Conservation (phyloP, 2,888 invertebrate genomes). For the Steinernema scapterisci region DNA sequence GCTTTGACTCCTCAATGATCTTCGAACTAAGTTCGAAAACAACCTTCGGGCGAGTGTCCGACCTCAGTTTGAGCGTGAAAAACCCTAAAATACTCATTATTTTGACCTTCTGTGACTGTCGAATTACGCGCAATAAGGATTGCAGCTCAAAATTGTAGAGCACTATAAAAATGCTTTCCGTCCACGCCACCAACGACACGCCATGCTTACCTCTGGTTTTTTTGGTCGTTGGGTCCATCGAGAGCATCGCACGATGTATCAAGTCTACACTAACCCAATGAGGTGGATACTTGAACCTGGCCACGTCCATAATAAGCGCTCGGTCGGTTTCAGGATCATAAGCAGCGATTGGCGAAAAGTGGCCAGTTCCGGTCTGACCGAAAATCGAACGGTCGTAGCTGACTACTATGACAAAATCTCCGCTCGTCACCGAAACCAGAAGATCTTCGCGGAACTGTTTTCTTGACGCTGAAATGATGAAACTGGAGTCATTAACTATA, state of each 20-base stretch:
- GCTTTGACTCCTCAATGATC: conserved; percentile 26
- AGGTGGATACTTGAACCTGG: conserved; percentile 70
- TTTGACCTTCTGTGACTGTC: no score
- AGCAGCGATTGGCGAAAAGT: conserved; percentile 69
- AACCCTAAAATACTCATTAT: no score
- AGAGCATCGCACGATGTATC: conserved; percentile 68
- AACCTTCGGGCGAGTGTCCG: conserved; percentile 50
- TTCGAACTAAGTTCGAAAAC: conserved; percentile 54
- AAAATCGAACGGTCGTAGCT: conserved; percentile 67
- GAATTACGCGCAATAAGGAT: no score
- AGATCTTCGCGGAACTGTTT: conserved; percentile 45
- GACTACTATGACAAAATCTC: conserved; percentile 64
- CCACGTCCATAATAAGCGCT: conserved; percentile 69
- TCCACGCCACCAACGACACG: not conserved
- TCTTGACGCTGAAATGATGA: conserved; percentile 43
- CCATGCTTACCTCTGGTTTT: conserved; percentile 44
- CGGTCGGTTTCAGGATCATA: conserved; percentile 67
- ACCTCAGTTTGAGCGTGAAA: conserved; percentile 39
- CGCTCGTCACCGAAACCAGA: conserved; percentile 43
- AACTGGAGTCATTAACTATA: no score
- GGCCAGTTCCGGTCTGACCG: conserved; percentile 66
- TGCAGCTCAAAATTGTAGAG: no score
- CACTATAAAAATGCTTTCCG: not conserved
- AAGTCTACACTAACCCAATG: conserved; percentile 68
- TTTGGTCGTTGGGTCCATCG: conserved; percentile 62